Evolutionary conservation across 2,113 vertebrate species (phyloP), one percentile per base, ranked within the genome.

Genomic region (Dasyornis broadbenti): DNA sequence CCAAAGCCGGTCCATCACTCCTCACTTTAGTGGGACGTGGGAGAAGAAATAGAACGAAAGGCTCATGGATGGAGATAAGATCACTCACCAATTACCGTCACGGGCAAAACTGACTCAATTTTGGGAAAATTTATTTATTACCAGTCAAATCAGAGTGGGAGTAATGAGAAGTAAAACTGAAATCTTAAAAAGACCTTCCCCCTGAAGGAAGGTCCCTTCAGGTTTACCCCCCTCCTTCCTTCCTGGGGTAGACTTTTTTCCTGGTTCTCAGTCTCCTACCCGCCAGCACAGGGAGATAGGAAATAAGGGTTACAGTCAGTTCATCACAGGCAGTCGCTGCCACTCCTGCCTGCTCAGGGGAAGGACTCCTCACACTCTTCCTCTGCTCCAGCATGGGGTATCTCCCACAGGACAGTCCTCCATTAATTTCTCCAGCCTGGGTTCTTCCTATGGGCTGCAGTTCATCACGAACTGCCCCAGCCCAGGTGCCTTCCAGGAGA

Each of bases 221-320:
- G n/a, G n/a, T n/a, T n/a, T n/a, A n/a, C n/a, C n/a, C n/a, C n/a
- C 50, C 19, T 75, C 30, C 52, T n/a, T 73, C 30, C 28, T 54
- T 64, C 59, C 30, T 49, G 35, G 35, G 15, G 23, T 85, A 28
- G 49, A 40, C 15, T 75, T 54, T 8, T n/a, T 65, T 75, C 15
- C 13, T 1, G 7, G 10, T 61, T 52, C 27, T 44, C 47, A n/a
- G 20, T 28, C 15, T 75, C 24, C 16, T n/a, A 10, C 15, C 8
- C 0, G 0, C 6, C 42, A 57, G 70, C 31, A 40, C 30, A 35
- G 35, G 42, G 56, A 49, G 20, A 66, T 1, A 1, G 30, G 60
- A 20, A 42, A n/a, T 40, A 28, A 39, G 21, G 9, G 5, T 30
- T 53, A 35, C 61, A 45, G 39, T 72, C 49, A 33, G 33, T 83